phyloP scores from a whole-genome alignment of 2,797 vertebrate species.

The Pangasius krempfi region DNA sequence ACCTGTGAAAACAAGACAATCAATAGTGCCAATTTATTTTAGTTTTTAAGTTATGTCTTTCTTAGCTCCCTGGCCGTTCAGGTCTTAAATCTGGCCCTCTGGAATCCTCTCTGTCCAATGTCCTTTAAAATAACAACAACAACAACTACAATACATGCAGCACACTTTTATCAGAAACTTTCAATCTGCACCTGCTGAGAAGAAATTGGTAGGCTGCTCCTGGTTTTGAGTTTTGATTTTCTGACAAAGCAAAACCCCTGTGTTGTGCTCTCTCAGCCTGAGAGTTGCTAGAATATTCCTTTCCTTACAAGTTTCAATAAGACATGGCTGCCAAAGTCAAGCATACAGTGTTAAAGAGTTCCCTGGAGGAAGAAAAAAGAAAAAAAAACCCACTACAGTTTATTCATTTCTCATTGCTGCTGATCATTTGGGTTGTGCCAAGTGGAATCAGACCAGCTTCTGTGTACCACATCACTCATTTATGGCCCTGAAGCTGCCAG shows the following conservation, averaged over 20 bases:
- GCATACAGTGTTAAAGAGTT: conserved; percentile 53
- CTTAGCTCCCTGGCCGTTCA: conserved; percentile 12
- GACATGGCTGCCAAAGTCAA: conserved; percentile 45
- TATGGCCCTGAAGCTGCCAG: conserved; percentile 30
- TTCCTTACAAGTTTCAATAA: conserved; percentile 53
- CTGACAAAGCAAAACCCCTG: not conserved
- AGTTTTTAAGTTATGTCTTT: conserved; percentile 48
- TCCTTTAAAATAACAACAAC: not conserved
- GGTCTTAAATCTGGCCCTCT: not conserved
- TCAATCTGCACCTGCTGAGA: conserved; percentile 7
- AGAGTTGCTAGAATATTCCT: conserved; percentile 49
- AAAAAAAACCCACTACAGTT: conserved; percentile 38
- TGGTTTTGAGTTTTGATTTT: not conserved
- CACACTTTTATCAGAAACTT: not conserved
- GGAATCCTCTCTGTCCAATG: not conserved
- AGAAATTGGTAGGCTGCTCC: conserved; percentile 28
- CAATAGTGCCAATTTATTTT: conserved; percentile 50
- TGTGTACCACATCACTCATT: conserved; percentile 42
- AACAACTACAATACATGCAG: too few relatives aligned
- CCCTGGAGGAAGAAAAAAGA: conserved; percentile 16
- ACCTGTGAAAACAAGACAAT: conserved; percentile 55
- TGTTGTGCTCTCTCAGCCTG: conserved; percentile 22
- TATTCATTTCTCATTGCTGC: conserved; percentile 63
- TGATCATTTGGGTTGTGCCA: conserved; percentile 35
- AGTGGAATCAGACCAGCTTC: conserved; percentile 34